These are phyloP conservation scores for Scaptomyza cyrtandrae DNA, from an alignment of 2,888 invertebrate genomes.

Conservation along the genomic window DNA sequence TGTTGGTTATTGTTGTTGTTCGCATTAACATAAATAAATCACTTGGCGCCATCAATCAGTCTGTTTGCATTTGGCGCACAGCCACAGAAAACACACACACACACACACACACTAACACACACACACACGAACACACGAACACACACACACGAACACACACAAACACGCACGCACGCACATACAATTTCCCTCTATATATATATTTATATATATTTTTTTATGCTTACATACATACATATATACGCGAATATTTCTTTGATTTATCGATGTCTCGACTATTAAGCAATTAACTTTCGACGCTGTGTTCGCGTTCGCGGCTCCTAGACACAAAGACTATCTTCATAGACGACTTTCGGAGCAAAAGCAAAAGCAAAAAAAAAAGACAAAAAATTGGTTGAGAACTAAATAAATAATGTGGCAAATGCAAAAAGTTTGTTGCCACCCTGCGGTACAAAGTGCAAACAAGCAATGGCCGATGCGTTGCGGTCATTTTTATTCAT, in stretches of 20 bases:
- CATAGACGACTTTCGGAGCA: constrained; percentile 17
- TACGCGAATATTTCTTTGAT: constrained; percentile 73
- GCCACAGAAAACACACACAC: constrained; percentile 7
- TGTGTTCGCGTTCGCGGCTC: constrained; percentile 16
- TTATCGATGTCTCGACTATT: constrained; percentile 78
- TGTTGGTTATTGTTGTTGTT: constrained; percentile 30
- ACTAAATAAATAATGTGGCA: constrained; percentile 45
- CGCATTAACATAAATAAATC: constrained; percentile 79
- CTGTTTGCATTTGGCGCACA: constrained; percentile 72
- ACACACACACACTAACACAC: constrained; percentile 9
- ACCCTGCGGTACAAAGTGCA: constrained; percentile 59
- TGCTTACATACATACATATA: not conserved
- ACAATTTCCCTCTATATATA: constrained; percentile 13
- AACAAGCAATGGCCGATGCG: constrained; percentile 60
- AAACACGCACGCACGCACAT: not conserved
- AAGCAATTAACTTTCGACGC: constrained; percentile 68
- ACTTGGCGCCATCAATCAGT: constrained; percentile 78
- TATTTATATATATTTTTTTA: constrained; percentile 4
- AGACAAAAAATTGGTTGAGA: not conserved
- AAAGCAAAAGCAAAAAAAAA: not conserved
- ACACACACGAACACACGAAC: not conserved
- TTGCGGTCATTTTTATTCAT: constrained; percentile 66
- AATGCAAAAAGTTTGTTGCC: constrained; percentile 60
- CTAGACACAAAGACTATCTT: constrained; percentile 23
- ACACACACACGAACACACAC: constrained; percentile 15